phyloP scores from a whole-genome alignment of 2,113 vertebrate species.

The Noturus placidus region DNA sequence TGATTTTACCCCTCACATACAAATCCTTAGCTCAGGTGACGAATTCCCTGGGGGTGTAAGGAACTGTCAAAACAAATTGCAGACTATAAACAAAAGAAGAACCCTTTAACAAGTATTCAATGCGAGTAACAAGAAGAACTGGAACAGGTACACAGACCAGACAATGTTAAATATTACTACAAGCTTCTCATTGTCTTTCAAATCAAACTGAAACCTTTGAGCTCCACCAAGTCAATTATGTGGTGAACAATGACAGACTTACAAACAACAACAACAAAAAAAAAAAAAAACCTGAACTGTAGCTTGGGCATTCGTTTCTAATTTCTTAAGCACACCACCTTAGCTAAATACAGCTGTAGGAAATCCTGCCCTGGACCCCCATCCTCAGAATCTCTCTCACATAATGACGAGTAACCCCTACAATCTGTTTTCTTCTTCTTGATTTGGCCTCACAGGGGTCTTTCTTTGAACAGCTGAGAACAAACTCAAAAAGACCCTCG shows the following conservation, averaged over 20 bases:
- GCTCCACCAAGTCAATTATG: neutral
- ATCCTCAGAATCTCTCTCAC: neutral
- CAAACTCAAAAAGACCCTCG: neutral
- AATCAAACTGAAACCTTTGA: neutral
- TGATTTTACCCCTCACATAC: neutral
- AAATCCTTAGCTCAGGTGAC: neutral
- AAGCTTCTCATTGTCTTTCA: neutral
- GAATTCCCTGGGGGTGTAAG: neutral
- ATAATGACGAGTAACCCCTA: neutral
- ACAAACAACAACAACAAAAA: neutral
- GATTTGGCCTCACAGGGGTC: neutral
- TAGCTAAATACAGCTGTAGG: constrained; percentile 30
- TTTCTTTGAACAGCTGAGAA: constrained; percentile 39
- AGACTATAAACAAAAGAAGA: neutral
- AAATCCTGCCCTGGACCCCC: neutral
- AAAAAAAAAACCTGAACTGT: neutral
- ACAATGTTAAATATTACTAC: neutral
- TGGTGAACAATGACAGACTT: neutral
- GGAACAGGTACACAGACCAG: neutral
- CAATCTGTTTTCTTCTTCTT: neutral
- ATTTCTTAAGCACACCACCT: neutral
- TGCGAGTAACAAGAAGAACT: neutral
- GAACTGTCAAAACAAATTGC: neutral
- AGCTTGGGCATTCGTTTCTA: neutral
- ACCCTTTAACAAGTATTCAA: neutral